Evolutionary conservation across 2,888 invertebrate species (phyloP).

Genomic region (Anodontia alba): DNA sequence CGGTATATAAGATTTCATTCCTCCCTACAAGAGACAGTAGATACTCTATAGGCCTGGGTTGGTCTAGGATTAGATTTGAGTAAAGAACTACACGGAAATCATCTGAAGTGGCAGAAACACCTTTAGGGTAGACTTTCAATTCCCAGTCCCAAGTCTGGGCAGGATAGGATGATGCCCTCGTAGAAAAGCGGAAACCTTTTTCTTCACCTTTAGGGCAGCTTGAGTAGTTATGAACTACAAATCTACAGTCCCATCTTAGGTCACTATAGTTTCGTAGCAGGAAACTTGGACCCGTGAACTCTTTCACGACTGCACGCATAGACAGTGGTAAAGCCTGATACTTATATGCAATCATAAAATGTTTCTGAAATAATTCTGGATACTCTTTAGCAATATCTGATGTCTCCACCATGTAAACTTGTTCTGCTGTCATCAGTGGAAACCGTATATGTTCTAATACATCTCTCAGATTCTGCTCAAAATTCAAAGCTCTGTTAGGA

Average conservation of each 20-base stretch:
- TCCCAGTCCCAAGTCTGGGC: conserved; percentile 85
- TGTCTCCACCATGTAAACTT: conserved; percentile 93
- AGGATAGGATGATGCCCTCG: conserved; percentile 84
- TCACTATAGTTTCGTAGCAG: conserved; percentile 85
- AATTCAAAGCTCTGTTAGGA: conserved; percentile 73
- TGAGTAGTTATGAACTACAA: conserved; percentile 79
- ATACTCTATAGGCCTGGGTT: conserved; percentile 83
- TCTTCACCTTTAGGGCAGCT: conserved; percentile 78
- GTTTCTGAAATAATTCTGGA: conserved; percentile 82
- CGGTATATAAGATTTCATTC: conserved; percentile 82
- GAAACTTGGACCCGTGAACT: conserved; percentile 82
- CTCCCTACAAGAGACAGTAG: conserved; percentile 83
- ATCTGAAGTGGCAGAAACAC: conserved; percentile 77
- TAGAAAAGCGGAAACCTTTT: conserved; percentile 82
- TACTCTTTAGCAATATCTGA: conserved; percentile 90
- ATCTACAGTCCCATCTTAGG: conserved; percentile 85
- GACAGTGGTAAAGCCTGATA: conserved; percentile 84
- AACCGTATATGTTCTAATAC: conserved; percentile 94
- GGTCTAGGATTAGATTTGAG: conserved; percentile 83
- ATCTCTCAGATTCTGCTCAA: conserved; percentile 89
- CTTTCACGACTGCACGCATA: conserved; percentile 78
- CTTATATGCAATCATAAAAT: conserved; percentile 85
- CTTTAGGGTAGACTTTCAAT: conserved; percentile 83
- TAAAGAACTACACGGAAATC: conserved; percentile 81
- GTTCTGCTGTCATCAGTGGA: conserved; percentile 97